Conservation (phyloP, 2,113 vertebrate species). For the Pseudopipra pipra region DNA sequence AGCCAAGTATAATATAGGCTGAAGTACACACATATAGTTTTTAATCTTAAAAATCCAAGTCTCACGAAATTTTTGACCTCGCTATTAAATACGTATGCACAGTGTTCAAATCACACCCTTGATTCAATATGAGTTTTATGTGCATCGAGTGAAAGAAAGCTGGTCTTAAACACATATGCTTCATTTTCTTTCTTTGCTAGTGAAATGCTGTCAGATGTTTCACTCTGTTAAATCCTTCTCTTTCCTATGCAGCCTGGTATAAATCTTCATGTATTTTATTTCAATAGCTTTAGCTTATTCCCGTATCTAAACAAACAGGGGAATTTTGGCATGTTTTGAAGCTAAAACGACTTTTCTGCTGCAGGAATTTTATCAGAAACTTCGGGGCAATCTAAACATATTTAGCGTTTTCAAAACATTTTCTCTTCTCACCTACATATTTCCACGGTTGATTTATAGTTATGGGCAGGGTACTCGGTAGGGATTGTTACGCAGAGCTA, state of each 20-base stretch:
- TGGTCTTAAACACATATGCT: background rate
- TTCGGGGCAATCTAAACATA: slow-evolving; percentile 27
- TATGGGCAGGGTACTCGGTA: slow-evolving; percentile 34
- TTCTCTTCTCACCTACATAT: slow-evolving; percentile 50
- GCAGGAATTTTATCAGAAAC: slow-evolving; percentile 58
- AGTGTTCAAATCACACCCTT: accelerated
- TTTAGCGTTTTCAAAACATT: slow-evolving; percentile 62
- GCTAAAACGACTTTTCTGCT: background rate
- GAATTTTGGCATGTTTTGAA: background rate
- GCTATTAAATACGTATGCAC: accelerated
- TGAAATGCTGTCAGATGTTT: background rate
- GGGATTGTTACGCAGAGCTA: slow-evolving; percentile 50
- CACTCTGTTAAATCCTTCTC: background rate
- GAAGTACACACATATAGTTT: background rate
- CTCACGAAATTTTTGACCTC: background rate
- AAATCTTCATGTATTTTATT: background rate
- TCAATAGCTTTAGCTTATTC: background rate
- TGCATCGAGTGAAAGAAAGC: background rate
- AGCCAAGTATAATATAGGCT: background rate
- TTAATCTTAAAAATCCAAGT: background rate
- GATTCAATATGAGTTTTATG: accelerated
- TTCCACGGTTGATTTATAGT: slow-evolving; percentile 57
- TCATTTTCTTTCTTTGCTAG: background rate
- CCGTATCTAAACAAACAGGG: background rate
- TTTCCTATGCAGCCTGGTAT: background rate